Conservation (phyloP, 2,113 vertebrate species). For the Etheostoma spectabile region DNA sequence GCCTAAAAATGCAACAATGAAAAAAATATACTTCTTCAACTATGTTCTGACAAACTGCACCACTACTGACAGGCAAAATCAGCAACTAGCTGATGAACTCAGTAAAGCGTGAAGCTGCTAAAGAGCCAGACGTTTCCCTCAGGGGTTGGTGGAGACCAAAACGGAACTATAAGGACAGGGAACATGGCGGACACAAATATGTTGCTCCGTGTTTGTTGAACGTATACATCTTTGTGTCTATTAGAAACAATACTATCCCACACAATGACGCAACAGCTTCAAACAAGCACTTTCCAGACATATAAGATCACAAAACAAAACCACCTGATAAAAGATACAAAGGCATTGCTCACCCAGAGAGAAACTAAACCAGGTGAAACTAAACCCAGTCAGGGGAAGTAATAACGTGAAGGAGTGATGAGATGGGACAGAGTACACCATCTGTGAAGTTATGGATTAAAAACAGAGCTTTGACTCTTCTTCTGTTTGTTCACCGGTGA, state of each 20-base stretch:
- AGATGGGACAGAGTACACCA: constrained; percentile 9
- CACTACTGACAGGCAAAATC: not conserved
- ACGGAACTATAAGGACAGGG: not conserved
- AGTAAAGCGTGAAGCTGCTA: not conserved
- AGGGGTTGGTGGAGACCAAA: not conserved
- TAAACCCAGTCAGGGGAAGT: constrained; percentile 36
- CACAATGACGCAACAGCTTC: constrained; percentile 7
- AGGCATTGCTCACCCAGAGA: constrained; percentile 2
- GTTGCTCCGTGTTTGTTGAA: not conserved
- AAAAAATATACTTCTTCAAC: too few species aligned
- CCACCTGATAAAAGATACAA: constrained; percentile 51
- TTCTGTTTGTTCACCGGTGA: constrained; percentile 64
- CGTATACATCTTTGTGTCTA: not conserved
- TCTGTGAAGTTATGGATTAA: constrained; percentile 42
- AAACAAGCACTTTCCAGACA: constrained; percentile 14
- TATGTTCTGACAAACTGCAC: not conserved
- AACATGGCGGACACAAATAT: not conserved
- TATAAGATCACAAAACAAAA: constrained; percentile 24
- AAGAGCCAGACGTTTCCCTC: not conserved
- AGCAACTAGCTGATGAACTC: not conserved
- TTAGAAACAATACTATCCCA: not conserved
- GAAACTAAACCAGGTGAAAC: constrained; percentile 58
- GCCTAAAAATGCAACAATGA: too few species aligned
- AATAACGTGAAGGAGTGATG: constrained; percentile 19
- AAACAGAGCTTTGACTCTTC: constrained; percentile 39